Percentiles rank a stretch among this genome's conserved stretches.
These are phyloP conservation scores for Sinocyclocheilus grahami DNA, from an alignment of 2,113 vertebrate genomes.

Conservation along the genomic window DNA sequence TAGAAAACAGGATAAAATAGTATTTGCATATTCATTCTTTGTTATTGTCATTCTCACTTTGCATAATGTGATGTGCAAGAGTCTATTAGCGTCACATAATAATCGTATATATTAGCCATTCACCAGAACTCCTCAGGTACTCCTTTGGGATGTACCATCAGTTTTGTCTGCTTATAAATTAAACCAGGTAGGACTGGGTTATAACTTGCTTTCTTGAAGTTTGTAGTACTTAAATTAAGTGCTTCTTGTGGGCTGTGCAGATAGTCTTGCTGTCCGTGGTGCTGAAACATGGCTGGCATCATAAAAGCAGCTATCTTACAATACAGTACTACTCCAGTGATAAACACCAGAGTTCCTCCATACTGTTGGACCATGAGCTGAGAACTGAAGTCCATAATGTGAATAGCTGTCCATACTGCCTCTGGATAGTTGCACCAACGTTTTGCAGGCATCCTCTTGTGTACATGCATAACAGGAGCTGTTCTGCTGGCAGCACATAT, in stretches of 20 bases:
- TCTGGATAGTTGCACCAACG: not conserved
- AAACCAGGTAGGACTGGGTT: not conserved
- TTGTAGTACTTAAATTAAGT: not conserved
- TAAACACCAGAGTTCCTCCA: not conserved
- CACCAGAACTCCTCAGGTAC: not conserved
- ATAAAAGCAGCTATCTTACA: not conserved
- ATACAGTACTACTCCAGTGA: not conserved
- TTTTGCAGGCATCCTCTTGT: not conserved
- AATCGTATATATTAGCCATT: not conserved
- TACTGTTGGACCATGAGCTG: not conserved
- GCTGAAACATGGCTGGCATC: not conserved
- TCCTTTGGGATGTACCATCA: not conserved
- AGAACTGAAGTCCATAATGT: not conserved
- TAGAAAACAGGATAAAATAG: not conserved
- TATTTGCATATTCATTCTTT: not conserved
- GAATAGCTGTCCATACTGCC: not conserved
- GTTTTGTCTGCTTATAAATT: not conserved
- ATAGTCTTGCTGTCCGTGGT: slow-evolving; percentile 8
- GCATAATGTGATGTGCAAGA: not conserved
- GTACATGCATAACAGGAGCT: not conserved
- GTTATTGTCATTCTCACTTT: not conserved
- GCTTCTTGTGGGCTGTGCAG: not conserved
- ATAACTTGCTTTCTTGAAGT: not conserved
- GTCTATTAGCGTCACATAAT: not conserved
- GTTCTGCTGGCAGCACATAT: not conserved